Evolutionary conservation across 2,797 vertebrate species (phyloP), one percentile per base, ranked within the genome.

Genomic region (Etheostoma nigrum): DNA sequence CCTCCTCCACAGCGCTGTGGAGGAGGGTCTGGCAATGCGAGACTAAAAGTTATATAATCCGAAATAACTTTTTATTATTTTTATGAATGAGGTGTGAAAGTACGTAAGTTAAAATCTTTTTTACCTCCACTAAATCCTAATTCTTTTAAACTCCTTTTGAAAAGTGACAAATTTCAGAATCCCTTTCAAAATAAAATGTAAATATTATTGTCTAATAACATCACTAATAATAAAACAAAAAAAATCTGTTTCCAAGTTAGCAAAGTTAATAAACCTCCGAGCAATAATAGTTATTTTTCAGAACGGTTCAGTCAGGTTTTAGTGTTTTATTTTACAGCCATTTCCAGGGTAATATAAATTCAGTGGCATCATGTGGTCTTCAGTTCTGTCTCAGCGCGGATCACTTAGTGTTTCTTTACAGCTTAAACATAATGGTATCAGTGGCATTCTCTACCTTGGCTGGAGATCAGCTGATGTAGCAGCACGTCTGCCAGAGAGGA

Each of bases 381-480:
- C 67, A 63, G 27, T 70, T 65, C 48, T 23, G 44, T 64, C 48
- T 42, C 19, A 45, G 44, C 19, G 15, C 2, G 4, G 21, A 65
- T 59, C 55, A 42, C 59, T 60, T 27, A 54, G 33, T 67, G 71
- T 75, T 76, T 64, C 71, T 76, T 73, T 71, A n/a, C 42, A 12
- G 8, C 19, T 71, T 47, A 45, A 78, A 23, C 70, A 67, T 68
- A 85, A 68, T 61, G 30, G 11, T 70, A 63, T 62, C 52, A 45
- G 64, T 59, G 64, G 64, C 23, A 45, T 69, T 76, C 27, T 74
- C 60, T 13, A 5, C 52, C 18, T 60, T 78, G 77, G 77, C 83
- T 58, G 47, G 21, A 55, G 65, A 67, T 79, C 81, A 84, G 76
- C 75, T 48, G 72, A 67, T 70, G 48, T 15, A 52, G 47, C 54